phyloP scores from a whole-genome alignment of 2,113 vertebrate genomes.

The Dendrocopos noguchii region DNA sequence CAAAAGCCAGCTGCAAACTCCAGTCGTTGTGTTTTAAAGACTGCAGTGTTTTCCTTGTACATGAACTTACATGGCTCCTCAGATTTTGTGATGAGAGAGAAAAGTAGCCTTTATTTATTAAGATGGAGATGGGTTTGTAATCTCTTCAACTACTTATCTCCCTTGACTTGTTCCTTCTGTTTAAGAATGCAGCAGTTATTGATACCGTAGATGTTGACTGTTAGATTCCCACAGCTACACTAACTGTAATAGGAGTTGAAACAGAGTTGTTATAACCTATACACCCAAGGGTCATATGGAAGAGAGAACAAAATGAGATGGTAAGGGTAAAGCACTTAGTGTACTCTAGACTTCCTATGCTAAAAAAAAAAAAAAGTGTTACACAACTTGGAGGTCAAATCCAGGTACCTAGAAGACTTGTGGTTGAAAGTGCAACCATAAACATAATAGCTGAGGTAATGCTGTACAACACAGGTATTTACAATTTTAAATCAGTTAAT shows the following conservation, averaged over 20 bases:
- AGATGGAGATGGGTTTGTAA: background rate
- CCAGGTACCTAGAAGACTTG: background rate
- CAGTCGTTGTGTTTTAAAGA: background rate
- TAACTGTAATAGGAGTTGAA: slow-evolving; percentile 14
- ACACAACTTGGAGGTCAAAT: background rate
- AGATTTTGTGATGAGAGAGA: background rate
- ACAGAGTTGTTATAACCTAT: slow-evolving; percentile 17
- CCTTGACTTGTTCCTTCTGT: background rate
- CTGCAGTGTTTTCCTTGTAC: background rate
- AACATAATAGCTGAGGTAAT: background rate
- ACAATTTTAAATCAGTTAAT: background rate
- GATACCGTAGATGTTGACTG: background rate
- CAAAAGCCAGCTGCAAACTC: background rate
- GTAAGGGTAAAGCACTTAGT: background rate
- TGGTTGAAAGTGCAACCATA: background rate
- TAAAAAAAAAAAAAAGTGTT: background rate
- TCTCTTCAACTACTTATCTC: background rate
- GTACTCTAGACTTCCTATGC: background rate
- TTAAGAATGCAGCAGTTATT: slow-evolving; percentile 33
- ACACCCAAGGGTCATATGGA: background rate
- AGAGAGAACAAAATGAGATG: slow-evolving; percentile 39
- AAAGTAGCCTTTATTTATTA: slow-evolving; percentile 12
- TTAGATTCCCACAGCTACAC: slow-evolving; percentile 2
- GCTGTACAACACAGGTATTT: background rate
- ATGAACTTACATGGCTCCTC: background rate